Evolutionary conservation across 2,113 vertebrate genomes (phyloP).

Genomic region (Odontophorus gujanensis): DNA sequence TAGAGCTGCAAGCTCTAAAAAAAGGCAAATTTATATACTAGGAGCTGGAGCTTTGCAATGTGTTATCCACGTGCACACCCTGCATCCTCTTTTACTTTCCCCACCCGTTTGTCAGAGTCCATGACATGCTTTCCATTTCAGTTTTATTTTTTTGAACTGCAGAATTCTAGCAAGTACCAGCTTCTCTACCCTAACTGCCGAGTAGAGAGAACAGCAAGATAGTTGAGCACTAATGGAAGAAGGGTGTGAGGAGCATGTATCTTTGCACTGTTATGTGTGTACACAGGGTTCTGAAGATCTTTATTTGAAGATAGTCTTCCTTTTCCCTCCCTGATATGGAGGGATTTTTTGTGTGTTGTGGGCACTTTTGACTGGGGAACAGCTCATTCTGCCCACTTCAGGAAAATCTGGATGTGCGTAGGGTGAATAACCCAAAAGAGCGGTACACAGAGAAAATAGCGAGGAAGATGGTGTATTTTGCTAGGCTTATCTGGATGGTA

Average conservation of each 20-base stretch:
- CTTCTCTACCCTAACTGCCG: accelerated
- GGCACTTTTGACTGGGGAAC: neutral
- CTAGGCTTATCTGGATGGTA: no score
- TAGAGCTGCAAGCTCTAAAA: neutral
- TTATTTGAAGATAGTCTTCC: neutral
- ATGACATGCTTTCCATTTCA: no score
- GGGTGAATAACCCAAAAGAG: no score
- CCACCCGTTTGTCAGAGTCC: neutral
- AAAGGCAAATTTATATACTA: neutral
- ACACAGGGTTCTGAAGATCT: neutral
- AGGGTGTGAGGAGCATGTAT: accelerated
- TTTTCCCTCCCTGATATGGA: neutral
- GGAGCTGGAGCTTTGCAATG: neutral
- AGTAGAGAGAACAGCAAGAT: neutral
- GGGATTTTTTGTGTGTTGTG: neutral
- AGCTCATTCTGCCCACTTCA: neutral
- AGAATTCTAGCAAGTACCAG: no score
- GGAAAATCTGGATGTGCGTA: neutral
- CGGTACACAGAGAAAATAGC: no score
- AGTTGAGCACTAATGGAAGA: neutral
- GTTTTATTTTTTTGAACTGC: no score
- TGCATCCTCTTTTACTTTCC: neutral
- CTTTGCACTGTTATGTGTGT: neutral
- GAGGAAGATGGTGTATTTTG: no score
- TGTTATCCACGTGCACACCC: neutral